Evolutionary conservation across 2,888 invertebrate genomes (phyloP), one percentile per base, ranked within the genome.

Genomic region (Pollenia angustigena): DNA sequence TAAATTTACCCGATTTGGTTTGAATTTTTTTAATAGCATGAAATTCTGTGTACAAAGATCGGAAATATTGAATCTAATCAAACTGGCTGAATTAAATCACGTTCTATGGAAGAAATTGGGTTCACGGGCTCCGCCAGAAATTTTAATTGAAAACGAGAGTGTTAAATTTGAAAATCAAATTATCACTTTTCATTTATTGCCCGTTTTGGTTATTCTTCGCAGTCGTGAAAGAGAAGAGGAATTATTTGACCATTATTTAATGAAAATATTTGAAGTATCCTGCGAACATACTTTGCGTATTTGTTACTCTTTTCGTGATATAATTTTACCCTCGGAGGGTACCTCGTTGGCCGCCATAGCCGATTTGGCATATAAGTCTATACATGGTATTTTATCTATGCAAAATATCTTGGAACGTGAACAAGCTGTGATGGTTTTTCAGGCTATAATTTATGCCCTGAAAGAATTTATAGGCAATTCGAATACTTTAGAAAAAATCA

Each of bases 261-360:
- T 94, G 81, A 96, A 95, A 90, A 89, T 96, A 1, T 94, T 96
- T 81, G 94, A 95, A 71, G 94, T 95, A 14, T 94, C 95, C 1
- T 95, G 95, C 76, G 95, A 95, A 89, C 94, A 95, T 60, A 96
- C 96, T 0, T 93, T 95, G 2, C 94, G 95, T 83, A 92, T 95
- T 0, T 94, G 94, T 11, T 96, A 96, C 83, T 79, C 94, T 1
- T 92, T 95, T 72, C 94, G 96, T 81, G 95, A 95, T 90, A 79
- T 74, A 12, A 76, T 84, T 16, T n/a, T 87, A 44, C 87, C 87
- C 4, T 80, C 89, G 0, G 89, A 91, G 46, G 88, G 89, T 2
- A 89, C 89, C 0, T 87, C 89, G 0, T 88, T 91, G 23, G 89
- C 89, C 0, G 44, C 74, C 9, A 89, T 90, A 4, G 90, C 92